These are phyloP conservation scores for Bathynomus jamesi DNA, from an alignment of 1,140 invertebrate species.

Conservation along the genomic window DNA sequence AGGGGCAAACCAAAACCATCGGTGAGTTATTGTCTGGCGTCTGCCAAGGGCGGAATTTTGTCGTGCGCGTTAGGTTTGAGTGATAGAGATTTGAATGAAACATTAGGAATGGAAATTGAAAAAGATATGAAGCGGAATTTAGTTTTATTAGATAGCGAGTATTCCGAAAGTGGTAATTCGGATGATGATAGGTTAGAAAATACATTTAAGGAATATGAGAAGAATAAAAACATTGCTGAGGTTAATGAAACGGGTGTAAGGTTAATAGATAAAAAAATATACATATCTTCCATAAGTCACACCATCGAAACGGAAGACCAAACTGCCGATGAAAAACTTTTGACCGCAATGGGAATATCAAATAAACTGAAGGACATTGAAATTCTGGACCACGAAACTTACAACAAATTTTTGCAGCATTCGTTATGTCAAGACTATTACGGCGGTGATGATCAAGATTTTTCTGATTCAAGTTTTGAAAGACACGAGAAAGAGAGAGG, in stretches of 20 bases:
- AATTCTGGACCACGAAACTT: not conserved
- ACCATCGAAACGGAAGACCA: not conserved
- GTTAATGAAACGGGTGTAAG: too few relatives aligned
- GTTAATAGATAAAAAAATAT: not conserved
- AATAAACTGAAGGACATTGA: not conserved
- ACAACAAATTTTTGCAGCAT: not conserved
- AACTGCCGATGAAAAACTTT: not conserved
- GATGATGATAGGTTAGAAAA: not conserved
- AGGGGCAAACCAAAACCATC: conserved; percentile 63
- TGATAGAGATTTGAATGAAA: not conserved
- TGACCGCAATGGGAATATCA: not conserved
- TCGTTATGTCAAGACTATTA: not conserved
- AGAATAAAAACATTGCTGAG: too few relatives aligned
- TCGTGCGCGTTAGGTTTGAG: not conserved
- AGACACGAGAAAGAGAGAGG: not conserved
- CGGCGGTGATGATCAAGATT: not conserved
- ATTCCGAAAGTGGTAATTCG: not conserved
- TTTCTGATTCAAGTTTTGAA: not conserved
- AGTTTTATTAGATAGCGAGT: not conserved
- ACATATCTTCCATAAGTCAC: not conserved
- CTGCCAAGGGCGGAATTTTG: not conserved
- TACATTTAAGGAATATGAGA: too few relatives aligned
- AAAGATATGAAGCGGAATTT: not conserved
- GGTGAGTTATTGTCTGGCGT: conserved; percentile 45
- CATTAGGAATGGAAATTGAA: not conserved